Evolutionary conservation across 2,888 invertebrate genomes (phyloP).

Genomic region (Eristalis arbustorum): DNA sequence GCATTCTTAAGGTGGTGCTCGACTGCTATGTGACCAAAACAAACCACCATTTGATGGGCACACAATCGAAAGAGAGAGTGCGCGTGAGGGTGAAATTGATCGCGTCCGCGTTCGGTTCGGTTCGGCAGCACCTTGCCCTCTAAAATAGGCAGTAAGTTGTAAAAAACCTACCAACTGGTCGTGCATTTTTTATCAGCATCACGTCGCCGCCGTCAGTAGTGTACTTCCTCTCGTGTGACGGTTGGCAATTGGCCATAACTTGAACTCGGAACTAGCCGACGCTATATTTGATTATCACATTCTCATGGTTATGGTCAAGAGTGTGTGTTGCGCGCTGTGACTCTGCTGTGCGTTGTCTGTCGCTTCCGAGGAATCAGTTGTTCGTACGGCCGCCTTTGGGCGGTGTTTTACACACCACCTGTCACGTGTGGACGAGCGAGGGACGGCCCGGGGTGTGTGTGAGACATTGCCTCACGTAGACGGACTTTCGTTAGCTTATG

Average conservation of each 20-base stretch:
- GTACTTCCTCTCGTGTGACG: conserved; percentile 22
- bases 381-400: not conserved
- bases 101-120: not conserved
- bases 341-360: not conserved
- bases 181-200: conserved; percentile 44
- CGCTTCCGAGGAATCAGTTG: conserved; percentile 8
- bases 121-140: conserved; percentile 29
- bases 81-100: conserved; percentile 45
- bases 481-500: conserved; percentile 25
- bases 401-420: conserved; percentile 11
- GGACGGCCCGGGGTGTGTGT: not conserved
- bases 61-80: conserved; percentile 31
- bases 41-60: conserved; percentile 18
- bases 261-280: conserved; percentile 49
- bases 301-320: conserved; percentile 56
- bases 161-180: not conserved
- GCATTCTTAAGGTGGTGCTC: conserved; percentile 25
- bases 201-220: conserved; percentile 14
- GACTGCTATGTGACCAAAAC: conserved; percentile 50
- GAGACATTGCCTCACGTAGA: conserved; percentile 31
- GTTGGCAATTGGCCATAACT: conserved; percentile 47
- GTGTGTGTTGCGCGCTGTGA: not conserved
- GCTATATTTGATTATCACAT: conserved; percentile 25
- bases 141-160: conserved; percentile 33
- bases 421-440: not conserved